Evolutionary conservation across 2,888 invertebrate genomes (phyloP), one percentile per base, ranked within the genome.

Genomic region (Pelosia muscerda): DNA sequence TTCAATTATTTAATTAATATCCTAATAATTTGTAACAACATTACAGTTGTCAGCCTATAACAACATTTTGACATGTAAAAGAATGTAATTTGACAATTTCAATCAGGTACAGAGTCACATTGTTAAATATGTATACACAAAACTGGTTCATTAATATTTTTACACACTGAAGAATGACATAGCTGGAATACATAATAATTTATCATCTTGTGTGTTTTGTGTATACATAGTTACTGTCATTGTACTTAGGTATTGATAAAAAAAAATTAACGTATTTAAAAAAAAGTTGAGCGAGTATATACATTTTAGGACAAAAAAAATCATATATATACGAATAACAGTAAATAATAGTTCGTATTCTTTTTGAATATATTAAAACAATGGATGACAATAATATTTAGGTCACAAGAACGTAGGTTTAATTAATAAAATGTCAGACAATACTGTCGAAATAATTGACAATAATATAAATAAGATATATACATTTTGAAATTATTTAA

Each of bases 361-460:
- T 13, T 23, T 25, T 23, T 56, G 56, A 8, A 13, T 22, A 53
- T 53, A 6, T 53, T 22, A 53, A n/a, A 10, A 62, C 8, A 28
- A 10, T 62, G 25, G 5, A 28, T 23, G 69, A 78, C 76, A 74
- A 78, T 76, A 72, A 75, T 70, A 11, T 68, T 71, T 60, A 60
- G 68, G 71, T 74, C 13, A n/a, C n/a, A 55, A 55, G 13, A 67
- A 22, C 73, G 69, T 74, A 71, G 15, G 38, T 54, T 53, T 31
- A 26, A 28, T 67, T 69, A 25, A 54, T 54, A 67, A 70, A 57
- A 38, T 25, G 69, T 69, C 65, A 69, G 81, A 81, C 77, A 76
- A 38, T n/a, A 34, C 66, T 65, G 71, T 74, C 72, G 63, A 72
- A 69, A 68, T 65, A 69, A 65, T n/a, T 72, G 74, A 79, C 76